Evolutionary conservation across 2,888 invertebrate species (phyloP), one percentile per base, ranked within the genome.

Genomic region (Tricholauxania praeusta): DNA sequence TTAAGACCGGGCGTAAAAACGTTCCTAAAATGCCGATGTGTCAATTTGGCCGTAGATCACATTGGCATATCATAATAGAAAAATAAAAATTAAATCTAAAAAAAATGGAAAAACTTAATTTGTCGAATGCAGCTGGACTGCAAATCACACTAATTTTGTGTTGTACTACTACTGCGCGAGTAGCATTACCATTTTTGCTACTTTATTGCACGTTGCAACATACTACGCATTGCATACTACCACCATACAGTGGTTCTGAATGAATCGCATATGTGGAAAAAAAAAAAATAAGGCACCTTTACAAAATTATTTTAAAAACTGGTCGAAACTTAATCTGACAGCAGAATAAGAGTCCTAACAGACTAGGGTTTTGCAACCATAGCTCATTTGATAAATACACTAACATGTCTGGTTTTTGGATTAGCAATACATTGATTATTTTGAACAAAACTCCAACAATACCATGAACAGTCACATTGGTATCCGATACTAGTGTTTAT

Each of bases 141-240:
- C 77, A 84, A 84, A 84, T 84, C 80, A 82, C 83, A 83, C 80
- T 84, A 80, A 83, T 82, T 84, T 82, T 70, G 69, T 63, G 67
- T 51, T 71, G 73, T 69, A 65, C 47, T 57, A 63, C 53, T 72
- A 47, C 39, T 22, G 52, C 32, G 49, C 57, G 49, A 67, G n/a
- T 59, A 14, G 15, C 71, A 71, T 14, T 57, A 17, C 17, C 39
- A 39, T 39, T 39, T 39, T 39, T 39, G 39, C 39, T 39, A 39
- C 39, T 39, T 39, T 73, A 73, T 76, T 76, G 74, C 72, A 66
- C 71, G 70, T 74, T 74, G 71, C 73, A 73, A 74, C 74, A 76
- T 74, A 73, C 71, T 66, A 74, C 74, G 74, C 76, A 74, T 59
- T 74, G 70, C 72, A 76, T 74, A 74, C 74, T 76, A 76, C 73